phyloP scores from a whole-genome alignment of 2,797 vertebrate species.

The Aldrovandia affinis region DNA sequence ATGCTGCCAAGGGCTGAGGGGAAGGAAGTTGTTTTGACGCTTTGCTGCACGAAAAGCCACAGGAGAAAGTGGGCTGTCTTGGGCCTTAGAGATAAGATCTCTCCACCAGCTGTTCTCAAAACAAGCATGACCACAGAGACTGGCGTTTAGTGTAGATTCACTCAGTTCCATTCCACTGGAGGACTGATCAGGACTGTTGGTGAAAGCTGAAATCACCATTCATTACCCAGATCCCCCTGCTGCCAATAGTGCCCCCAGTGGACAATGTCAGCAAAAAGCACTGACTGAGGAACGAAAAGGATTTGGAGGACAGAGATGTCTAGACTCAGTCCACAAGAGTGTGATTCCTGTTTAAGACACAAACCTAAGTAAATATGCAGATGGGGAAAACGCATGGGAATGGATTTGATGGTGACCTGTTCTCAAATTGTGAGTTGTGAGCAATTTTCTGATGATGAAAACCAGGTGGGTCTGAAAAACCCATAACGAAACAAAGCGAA shows the following conservation, averaged over 20 bases:
- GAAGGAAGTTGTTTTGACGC: slow-evolving; percentile 9
- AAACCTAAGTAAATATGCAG: slow-evolving; percentile 10
- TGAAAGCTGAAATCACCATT: not conserved
- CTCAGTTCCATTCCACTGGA: not conserved
- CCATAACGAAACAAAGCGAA: not conserved
- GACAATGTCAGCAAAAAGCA: not conserved
- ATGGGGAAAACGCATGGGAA: not conserved
- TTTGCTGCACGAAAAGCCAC: slow-evolving; percentile 9
- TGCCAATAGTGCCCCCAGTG: not conserved
- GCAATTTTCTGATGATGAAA: slow-evolving; percentile 12
- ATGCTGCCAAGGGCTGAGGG: not conserved
- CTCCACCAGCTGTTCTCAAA: slow-evolving; percentile 31
- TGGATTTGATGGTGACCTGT: not conserved
- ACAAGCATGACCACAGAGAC: slow-evolving; percentile 12
- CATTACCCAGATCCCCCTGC: not conserved
- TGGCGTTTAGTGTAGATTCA: slow-evolving; percentile 5
- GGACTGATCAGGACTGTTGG: not conserved
- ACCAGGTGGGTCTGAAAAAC: not conserved
- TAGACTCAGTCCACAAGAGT: not conserved
- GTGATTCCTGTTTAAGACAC: not conserved
- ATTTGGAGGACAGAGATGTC: not conserved
- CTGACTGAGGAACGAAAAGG: not conserved
- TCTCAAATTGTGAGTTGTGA: slow-evolving; percentile 12
- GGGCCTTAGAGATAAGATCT: slow-evolving; percentile 15
- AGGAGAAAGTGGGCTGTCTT: slow-evolving; percentile 21